Percentiles rank a stretch among this genome's conserved stretches.
These are phyloP conservation scores for Microcebus jonahi DNA, from an alignment of 2,113 vertebrate genomes.

Conservation along the genomic window DNA sequence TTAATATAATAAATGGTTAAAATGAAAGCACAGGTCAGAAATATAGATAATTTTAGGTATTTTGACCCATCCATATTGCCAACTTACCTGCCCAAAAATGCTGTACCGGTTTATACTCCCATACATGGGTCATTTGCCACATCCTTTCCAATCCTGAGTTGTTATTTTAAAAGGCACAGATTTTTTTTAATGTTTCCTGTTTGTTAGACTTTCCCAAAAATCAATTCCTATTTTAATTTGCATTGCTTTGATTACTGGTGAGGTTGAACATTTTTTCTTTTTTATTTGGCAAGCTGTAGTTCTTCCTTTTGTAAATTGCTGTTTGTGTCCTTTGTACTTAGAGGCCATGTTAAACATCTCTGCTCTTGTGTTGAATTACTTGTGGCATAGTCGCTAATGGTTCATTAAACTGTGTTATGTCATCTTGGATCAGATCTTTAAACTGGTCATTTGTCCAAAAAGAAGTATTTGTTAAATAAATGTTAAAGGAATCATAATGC, in stretches of 20 bases:
- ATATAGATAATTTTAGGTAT: background rate
- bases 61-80: background rate
- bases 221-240: background rate
- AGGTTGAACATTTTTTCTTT: background rate
- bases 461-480: constrained; percentile 35
- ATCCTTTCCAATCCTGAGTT: background rate
- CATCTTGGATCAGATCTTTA: constrained; percentile 27
- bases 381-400: background rate
- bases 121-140: background rate
- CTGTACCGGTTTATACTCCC: background rate
- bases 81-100: background rate
- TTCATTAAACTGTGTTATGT: background rate
- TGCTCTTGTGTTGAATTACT: background rate
- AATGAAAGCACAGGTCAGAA: background rate
- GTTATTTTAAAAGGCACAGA: background rate
- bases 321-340: background rate
- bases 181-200: background rate
- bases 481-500: constrained; percentile 15
- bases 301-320: background rate
- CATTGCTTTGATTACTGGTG: background rate
- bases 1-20: background rate
- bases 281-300: background rate
- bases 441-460: constrained; percentile 28
- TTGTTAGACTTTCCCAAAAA: background rate
- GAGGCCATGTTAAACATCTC: background rate